Percentiles rank a stretch among this genome's conserved stretches.
Evolutionary conservation across 2,113 vertebrate genomes (phyloP).

Genomic region (Vulpes ferrilata): DNA sequence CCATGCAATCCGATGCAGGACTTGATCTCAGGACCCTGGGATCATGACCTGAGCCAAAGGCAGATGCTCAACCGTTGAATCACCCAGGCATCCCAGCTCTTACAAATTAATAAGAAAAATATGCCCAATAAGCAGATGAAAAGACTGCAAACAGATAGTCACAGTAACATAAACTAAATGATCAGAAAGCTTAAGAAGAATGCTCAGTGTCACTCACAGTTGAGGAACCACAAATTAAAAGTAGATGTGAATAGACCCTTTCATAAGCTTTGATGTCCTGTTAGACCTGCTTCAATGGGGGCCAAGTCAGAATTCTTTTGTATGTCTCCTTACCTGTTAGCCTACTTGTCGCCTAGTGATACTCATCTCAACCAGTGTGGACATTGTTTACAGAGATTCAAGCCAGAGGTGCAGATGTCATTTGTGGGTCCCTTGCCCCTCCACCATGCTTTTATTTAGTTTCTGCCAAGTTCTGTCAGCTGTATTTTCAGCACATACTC

Average conservation of each 20-base stretch:
- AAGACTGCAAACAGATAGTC: background rate
- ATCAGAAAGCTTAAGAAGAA: background rate
- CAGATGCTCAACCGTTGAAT: no score
- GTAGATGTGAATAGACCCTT: background rate
- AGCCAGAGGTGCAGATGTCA: background rate
- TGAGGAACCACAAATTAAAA: background rate
- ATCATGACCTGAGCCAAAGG: no score
- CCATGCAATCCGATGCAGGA: no score
- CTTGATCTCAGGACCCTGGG: no score
- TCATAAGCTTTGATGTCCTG: background rate
- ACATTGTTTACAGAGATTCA: background rate
- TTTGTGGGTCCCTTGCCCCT: no score
- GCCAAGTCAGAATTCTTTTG: background rate
- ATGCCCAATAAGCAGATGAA: background rate
- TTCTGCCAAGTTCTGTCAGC: background rate
- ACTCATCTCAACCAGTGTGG: background rate
- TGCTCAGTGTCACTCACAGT: background rate
- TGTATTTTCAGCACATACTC: background rate
- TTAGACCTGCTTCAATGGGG: background rate
- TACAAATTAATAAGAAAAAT: constrained; percentile 24
- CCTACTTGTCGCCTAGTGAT: background rate
- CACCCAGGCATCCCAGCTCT: background rate
- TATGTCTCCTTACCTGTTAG: background rate
- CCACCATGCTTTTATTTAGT: background rate
- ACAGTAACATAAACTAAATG: background rate